These are phyloP conservation scores for Drosophila hawaiiensis DNA, from an alignment of 2,888 invertebrate genomes.

Conservation along the genomic window DNA sequence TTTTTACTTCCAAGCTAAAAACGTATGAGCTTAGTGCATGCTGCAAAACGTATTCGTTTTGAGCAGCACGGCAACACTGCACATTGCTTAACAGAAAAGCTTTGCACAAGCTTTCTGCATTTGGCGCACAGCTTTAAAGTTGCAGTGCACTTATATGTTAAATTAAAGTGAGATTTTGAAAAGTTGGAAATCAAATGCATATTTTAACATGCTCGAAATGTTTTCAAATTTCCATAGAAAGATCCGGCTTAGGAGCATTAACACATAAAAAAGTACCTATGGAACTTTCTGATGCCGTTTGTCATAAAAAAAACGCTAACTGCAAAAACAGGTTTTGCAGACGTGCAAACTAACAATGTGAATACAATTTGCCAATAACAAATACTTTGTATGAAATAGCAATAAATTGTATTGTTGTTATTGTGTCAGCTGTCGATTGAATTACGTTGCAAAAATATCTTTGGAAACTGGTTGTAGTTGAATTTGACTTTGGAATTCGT, in stretches of 20 bases:
- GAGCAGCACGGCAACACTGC: conserved; percentile 49
- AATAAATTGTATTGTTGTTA: conserved; percentile 40
- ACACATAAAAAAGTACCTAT: background rate
- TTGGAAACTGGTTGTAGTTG: conserved; percentile 58
- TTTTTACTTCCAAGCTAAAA: background rate
- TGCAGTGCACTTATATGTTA: background rate
- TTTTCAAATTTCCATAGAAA: background rate
- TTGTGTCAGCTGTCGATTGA: conserved; percentile 41
- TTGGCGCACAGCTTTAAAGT: conserved; percentile 4
- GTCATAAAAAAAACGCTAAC: conserved; percentile 3
- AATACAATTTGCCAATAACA: conserved; percentile 43
- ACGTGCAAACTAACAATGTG: conserved; percentile 30
- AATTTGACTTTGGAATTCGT: conserved; percentile 61
- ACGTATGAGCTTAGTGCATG: background rate
- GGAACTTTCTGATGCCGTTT: background rate
- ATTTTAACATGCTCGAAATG: background rate
- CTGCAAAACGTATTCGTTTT: conserved; percentile 11
- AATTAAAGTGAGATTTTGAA: background rate
- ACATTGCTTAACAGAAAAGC: conserved; percentile 32
- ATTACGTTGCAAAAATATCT: conserved; percentile 51
- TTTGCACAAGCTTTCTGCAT: conserved; percentile 37
- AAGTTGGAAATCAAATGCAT: conserved; percentile 1
- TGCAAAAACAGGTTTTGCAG: conserved; percentile 39
- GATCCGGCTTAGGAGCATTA: background rate
- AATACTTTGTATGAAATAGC: conserved; percentile 41